phyloP scores from a whole-genome alignment of 2,888 invertebrate species.

The Andrena marginata region DNA sequence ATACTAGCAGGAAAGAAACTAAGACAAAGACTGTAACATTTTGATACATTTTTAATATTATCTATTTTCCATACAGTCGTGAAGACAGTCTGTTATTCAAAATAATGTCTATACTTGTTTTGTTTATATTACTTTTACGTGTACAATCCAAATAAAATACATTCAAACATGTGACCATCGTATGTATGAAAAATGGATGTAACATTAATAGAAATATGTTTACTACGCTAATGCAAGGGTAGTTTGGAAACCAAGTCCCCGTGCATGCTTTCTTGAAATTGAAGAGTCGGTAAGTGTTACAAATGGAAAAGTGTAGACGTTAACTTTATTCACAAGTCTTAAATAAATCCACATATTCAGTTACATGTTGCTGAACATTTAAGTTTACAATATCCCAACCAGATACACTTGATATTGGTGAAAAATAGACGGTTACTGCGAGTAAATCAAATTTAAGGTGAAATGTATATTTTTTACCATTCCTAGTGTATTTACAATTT shows the following conservation, averaged over 20 bases:
- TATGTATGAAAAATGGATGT: constrained; percentile 32
- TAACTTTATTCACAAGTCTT: constrained; percentile 12
- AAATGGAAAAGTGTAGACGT: not conserved
- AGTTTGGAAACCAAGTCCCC: not conserved
- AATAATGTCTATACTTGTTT: constrained; percentile 11
- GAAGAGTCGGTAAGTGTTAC: constrained; percentile 6
- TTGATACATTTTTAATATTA: constrained; percentile 22
- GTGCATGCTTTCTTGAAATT: not conserved
- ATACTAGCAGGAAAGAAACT: constrained; percentile 3
- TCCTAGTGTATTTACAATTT: constrained; percentile 53
- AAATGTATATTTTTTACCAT: constrained; percentile 37
- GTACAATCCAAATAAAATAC: not conserved
- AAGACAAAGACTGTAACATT: constrained; percentile 13
- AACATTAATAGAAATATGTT: constrained; percentile 31
- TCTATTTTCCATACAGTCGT: constrained; percentile 1
- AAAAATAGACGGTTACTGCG: constrained; percentile 3
- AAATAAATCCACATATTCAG: constrained; percentile 12
- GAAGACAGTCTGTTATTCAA: constrained; percentile 17
- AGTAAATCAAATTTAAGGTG: constrained; percentile 35
- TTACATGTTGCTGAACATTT: not conserved
- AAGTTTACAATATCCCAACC: constrained; percentile 1
- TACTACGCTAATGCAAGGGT: constrained; percentile 10
- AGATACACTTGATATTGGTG: not conserved
- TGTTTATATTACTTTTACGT: constrained; percentile 2
- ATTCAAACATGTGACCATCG: constrained; percentile 22